Evolutionary conservation across 1,140 invertebrate species (phyloP), one percentile per base, ranked within the genome.

Genomic region (Orussus abietinus): DNA sequence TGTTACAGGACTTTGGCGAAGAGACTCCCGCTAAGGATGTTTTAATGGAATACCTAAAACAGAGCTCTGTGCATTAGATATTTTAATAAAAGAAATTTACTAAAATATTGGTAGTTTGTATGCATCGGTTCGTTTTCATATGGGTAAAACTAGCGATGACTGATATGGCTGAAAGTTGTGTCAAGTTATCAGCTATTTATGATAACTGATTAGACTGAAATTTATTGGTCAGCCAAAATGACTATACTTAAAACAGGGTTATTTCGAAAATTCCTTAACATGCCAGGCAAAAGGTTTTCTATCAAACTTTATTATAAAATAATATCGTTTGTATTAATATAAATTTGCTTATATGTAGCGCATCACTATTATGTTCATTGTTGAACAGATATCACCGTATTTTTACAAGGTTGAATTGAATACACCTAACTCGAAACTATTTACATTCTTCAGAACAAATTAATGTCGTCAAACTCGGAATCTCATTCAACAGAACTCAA

Each of bases 11-110:
- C 75, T 98, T 88, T 69, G 94, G 94, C 57, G 92, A 96, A 70
- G 94, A 97, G 68, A 92, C 92, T 30, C 90, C 87, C 59, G 92
- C 92, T 29, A 80, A 92, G 64, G 91, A 95, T 77, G 84, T 94
- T 51, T 77, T 97, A 49, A 90, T 87, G 74, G 89, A 96, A 64
- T 93, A 96, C 72, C 80, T 97, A 55, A 91, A 83, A 58, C 75
- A 77, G 66, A 77, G 58, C 31, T 57, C 66, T 66, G 67, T 69
- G 57, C 66, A 71, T 54, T 72, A 64, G 64, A 44, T 31, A 43
- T 47, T 64, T 58, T 59, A 66, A 66, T 71, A 69, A 72, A 69
- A 57, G n/a, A n/a, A n/a, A n/a, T n/a, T n/a, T n/a, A n/a, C n/a
- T n/a, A n/a, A n/a, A n/a, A n/a, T n/a, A n/a, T n/a, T n/a, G n/a